Evolutionary conservation across 2,797 vertebrate genomes (phyloP), one percentile per base, ranked within the genome.

Genomic region (Acomys russatus): DNA sequence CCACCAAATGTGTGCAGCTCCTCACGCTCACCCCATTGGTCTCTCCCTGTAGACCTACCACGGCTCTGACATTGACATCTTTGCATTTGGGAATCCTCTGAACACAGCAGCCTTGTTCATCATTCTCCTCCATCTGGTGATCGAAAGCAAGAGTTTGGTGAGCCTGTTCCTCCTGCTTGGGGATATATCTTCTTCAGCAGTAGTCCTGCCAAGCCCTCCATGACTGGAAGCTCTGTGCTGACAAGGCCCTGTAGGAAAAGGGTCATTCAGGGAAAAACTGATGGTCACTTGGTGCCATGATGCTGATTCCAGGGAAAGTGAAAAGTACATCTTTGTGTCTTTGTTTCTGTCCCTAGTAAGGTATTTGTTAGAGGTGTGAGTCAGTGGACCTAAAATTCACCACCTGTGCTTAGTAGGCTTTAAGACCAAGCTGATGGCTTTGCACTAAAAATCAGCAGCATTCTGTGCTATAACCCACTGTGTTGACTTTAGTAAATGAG

Each of bases 121-220:
- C 98, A 99, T 99, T 97, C 98, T 99, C 66, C 97, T 99, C 94
- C 99, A 99, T 90, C 99, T 99, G 94, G 98, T 99, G 83, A 99
- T 99, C n/a, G 99, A 99, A 98, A 99, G 99, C 97, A 99, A 99
- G 97, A 99, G 99, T 83, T 96, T 99, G 99, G 99, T 99, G 96
- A 99, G 99, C 98, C 74, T 9, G 77, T 96, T 71, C 59, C 33
- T 10, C 64, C 11, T 54, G 44, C n/a, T 10, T 63, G 51, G 86
- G 86, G 23, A 28, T 33, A 15, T 87, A 35, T 30, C 66, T 82
- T 68, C 76, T 87, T 73, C 87, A 79, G 38, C 54, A 12, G 23
- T 14, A 25, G 64, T 15, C 80, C 63, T 61, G 33, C 73, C 12
- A 15, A 80, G 73, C 28, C 68, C 56, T 85, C 77, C 82, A 6